Conservation (phyloP, 2,888 invertebrate genomes). For the Synergus itoensis region DNA sequence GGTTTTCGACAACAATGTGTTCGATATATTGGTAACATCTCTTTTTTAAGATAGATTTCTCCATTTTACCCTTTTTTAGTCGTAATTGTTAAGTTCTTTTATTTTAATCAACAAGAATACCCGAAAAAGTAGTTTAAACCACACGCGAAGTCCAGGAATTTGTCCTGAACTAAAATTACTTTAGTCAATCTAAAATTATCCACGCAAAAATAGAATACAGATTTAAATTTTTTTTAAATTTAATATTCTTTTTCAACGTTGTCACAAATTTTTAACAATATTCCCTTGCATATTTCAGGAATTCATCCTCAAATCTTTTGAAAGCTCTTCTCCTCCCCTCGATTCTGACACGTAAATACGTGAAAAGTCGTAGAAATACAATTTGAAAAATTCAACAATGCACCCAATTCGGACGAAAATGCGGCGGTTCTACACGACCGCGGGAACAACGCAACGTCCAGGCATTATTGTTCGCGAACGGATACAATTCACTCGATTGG, state of each 20-base stretch:
- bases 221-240: no score
- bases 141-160: no score
- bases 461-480: conserved; percentile 70
- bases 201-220: no score
- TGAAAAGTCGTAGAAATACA: conserved; percentile 63
- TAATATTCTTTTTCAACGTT: background rate
- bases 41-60: no score
- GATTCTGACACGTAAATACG: conserved; percentile 52
- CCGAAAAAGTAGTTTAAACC: no score
- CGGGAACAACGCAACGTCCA: conserved; percentile 45
- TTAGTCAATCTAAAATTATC: no score
- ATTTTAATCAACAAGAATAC: no score
- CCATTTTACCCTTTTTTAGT: no score
- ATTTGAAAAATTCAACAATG: conserved; percentile 71
- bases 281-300: background rate
- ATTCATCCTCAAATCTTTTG: background rate
- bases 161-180: no score
- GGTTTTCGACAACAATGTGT: no score
- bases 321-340: conserved; percentile 46
- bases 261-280: background rate
- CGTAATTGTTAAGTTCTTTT: no score
- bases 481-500: conserved; percentile 75
- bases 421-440: conserved; percentile 50
- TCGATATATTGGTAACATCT: no score
- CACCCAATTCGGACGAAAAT: conserved; percentile 68